Conservation (phyloP, 2,888 invertebrate species). For the Lagria hirta region DNA sequence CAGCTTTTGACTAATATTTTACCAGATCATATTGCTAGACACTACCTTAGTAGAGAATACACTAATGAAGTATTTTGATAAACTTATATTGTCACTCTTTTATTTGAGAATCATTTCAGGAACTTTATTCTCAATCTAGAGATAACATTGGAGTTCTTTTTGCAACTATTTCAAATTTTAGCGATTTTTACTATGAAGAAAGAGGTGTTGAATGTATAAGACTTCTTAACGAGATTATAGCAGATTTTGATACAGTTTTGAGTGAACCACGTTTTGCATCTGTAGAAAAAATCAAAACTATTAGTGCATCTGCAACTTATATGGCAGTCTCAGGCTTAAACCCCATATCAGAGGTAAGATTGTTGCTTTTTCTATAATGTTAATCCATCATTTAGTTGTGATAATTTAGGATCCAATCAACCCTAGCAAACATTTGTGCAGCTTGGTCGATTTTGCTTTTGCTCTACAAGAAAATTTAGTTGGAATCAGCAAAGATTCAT, state of each 20-base stretch:
- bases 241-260: slow-evolving; percentile 86
- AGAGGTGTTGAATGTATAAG: slow-evolving; percentile 97
- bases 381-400: no score
- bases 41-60: slow-evolving; percentile 85
- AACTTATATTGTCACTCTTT: slow-evolving; percentile 37
- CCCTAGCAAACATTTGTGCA: slow-evolving; percentile 81
- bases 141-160: slow-evolving; percentile 93
- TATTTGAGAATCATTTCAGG: slow-evolving; percentile 56
- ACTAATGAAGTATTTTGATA: slow-evolving; percentile 81
- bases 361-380: no score
- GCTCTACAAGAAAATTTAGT: slow-evolving; percentile 84
- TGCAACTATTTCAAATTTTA: slow-evolving; percentile 96
- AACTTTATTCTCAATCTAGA: slow-evolving; percentile 78
- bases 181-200: slow-evolving; percentile 97
- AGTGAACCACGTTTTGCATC: slow-evolving; percentile 82
- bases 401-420: no score
- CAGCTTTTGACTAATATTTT: slow-evolving; percentile 89
- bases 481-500: slow-evolving; percentile 93
- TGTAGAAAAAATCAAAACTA: slow-evolving; percentile 95
- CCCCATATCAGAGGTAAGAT: slow-evolving; percentile 72
- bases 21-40: slow-evolving; percentile 93
- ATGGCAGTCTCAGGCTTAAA: slow-evolving; percentile 95
- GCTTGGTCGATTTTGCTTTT: slow-evolving; percentile 90
- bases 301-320: slow-evolving; percentile 81
- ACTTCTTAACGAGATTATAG: slow-evolving; percentile 94